These are phyloP conservation scores for Atractosteus spatula DNA, from an alignment of 2,113 vertebrate genomes.

Conservation along the genomic window DNA sequence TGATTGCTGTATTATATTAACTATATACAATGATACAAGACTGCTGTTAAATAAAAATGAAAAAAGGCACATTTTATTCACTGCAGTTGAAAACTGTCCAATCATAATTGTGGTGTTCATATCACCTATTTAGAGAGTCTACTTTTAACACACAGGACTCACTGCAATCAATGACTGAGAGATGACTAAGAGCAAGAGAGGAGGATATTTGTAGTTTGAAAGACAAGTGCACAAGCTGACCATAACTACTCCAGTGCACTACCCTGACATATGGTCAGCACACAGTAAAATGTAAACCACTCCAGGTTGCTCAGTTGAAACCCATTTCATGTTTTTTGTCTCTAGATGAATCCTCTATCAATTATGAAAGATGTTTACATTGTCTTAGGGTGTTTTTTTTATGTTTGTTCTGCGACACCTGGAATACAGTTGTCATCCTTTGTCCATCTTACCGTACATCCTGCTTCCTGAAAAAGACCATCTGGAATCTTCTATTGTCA, in stretches of 20 bases:
- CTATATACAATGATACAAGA: no score
- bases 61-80: no score
- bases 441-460: constrained; percentile 40
- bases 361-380: constrained; percentile 32
- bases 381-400: neutral
- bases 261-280: constrained; percentile 56
- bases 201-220: no score
- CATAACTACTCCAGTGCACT: constrained; percentile 19
- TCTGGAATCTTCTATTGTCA: constrained; percentile 52
- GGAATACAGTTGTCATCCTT: constrained; percentile 63
- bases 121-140: no score
- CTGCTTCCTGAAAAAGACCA: constrained; percentile 57
- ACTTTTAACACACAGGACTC: no score
- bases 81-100: no score
- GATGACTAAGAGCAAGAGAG: no score
- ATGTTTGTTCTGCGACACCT: constrained; percentile 47
- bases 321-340: constrained; percentile 42
- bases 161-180: no score
- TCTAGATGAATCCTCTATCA: constrained; percentile 56
- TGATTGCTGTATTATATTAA: no score
- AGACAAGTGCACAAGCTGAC: no score
- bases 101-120: no score
- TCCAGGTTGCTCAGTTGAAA: constrained; percentile 59
- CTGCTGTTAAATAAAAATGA: no score
- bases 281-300: constrained; percentile 53